Evolutionary conservation across 2,113 vertebrate species (phyloP).

Genomic region (Abramis brama): DNA sequence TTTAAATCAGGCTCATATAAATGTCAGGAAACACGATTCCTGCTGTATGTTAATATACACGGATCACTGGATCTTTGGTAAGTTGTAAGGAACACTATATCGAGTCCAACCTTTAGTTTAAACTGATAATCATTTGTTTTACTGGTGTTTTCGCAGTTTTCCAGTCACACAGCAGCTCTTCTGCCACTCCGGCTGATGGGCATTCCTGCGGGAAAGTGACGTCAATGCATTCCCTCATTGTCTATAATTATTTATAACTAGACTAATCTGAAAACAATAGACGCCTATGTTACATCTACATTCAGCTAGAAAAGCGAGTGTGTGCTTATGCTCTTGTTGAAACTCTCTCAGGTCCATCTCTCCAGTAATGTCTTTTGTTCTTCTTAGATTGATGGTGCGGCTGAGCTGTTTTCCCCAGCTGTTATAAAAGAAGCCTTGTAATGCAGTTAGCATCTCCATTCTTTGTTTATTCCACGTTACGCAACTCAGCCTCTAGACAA

Average conservation of each 20-base stretch:
- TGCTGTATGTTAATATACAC: too few relatives aligned
- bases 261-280: background rate
- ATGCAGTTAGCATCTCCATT: slow-evolving; percentile 66
- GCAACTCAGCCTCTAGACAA: slow-evolving; percentile 67
- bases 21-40: too few relatives aligned
- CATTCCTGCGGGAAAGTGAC: too few relatives aligned
- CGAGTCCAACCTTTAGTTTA: too few relatives aligned
- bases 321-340: background rate
- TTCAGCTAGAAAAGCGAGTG: background rate
- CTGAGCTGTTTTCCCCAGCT: slow-evolving; percentile 62
- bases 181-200: too few relatives aligned
- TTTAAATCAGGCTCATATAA: too few relatives aligned
- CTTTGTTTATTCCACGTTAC: slow-evolving; percentile 71
- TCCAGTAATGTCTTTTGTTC: background rate
- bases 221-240: too few relatives aligned
- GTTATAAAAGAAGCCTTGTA: slow-evolving; percentile 72
- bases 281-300: background rate
- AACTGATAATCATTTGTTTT: too few relatives aligned
- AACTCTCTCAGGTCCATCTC: background rate
- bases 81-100: too few relatives aligned
- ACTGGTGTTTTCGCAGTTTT: too few relatives aligned
- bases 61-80: too few relatives aligned
- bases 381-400: slow-evolving; percentile 70
- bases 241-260: background rate
- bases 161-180: too few relatives aligned